A percentile compares a stretch with the other conserved stretches of the same genome.
Evolutionary conservation across 2,888 invertebrate species (phyloP).

Genomic region (Andrena trimmerana): DNA sequence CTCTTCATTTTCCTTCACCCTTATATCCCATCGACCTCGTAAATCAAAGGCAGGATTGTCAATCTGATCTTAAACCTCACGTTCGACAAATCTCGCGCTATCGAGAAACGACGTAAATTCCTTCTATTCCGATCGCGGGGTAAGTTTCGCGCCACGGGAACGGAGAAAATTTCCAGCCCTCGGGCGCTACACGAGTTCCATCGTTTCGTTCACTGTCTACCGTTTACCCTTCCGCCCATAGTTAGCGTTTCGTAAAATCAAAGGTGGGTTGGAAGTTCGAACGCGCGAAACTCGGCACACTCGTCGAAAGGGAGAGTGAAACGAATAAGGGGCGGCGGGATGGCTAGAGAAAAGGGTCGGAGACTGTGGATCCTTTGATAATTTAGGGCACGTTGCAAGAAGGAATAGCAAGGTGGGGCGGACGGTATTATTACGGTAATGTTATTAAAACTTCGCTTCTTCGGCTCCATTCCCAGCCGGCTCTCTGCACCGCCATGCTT

Average conservation of each 20-base stretch:
- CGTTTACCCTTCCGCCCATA: constrained; percentile 13
- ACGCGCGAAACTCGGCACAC: constrained; percentile 29
- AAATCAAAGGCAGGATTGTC: neutral
- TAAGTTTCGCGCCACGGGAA: constrained; percentile 10
- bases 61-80: constrained; percentile 15
- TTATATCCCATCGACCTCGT: neutral
- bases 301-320: constrained; percentile 60
- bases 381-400: constrained; percentile 71
- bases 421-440: constrained; percentile 78
- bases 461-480: constrained; percentile 50
- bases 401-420: constrained; percentile 62
- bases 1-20: too few relatives aligned
- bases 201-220: neutral
- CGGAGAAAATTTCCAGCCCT: constrained; percentile 18
- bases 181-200: neutral
- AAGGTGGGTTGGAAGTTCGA: constrained; percentile 50
- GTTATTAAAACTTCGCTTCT: constrained; percentile 78
- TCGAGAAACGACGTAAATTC: constrained; percentile 3
- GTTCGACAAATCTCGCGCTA: constrained; percentile 21
- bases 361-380: constrained; percentile 70
- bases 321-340: constrained; percentile 23
- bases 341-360: constrained; percentile 14
- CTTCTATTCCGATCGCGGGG: neutral
- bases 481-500: constrained; percentile 59
- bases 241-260: constrained; percentile 60